Percentiles rank a stretch among this genome's conserved stretches.
Evolutionary conservation across 2,888 invertebrate species (phyloP).

Genomic region (Pyrrhosoma nymphula): DNA sequence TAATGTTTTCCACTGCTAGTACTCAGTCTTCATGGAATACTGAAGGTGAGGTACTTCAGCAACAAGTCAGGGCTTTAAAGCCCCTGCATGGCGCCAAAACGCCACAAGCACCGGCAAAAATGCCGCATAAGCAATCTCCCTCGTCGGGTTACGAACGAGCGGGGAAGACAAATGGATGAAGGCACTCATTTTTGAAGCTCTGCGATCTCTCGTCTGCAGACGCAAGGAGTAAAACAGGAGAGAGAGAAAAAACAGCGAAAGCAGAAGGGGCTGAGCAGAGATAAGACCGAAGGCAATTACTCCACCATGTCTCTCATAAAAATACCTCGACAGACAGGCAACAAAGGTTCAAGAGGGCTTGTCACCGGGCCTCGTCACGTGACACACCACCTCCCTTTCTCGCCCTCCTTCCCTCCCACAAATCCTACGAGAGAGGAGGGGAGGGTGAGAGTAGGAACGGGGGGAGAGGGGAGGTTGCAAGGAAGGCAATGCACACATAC

Average conservation of each 20-base stretch:
- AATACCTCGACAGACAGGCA: slow-evolving; percentile 31
- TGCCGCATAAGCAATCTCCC: background rate
- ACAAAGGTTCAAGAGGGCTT: slow-evolving; percentile 23
- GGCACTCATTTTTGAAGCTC: background rate
- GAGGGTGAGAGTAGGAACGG: background rate
- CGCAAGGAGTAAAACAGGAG: background rate
- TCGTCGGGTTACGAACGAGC: background rate
- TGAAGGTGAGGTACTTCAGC: background rate
- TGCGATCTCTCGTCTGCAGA: background rate
- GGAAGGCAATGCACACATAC: background rate
- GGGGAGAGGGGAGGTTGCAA: background rate
- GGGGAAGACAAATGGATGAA: background rate
- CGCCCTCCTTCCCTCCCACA: background rate
- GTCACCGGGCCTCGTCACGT: slow-evolving; percentile 20
- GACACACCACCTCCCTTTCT: background rate
- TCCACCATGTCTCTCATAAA: background rate
- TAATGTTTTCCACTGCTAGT: too few species aligned
- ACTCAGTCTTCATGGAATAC: too few species aligned
- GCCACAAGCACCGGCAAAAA: background rate
- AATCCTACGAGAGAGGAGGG: background rate
- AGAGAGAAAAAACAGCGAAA: background rate
- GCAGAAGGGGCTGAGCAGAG: background rate
- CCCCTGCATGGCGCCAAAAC: background rate
- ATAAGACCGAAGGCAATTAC: slow-evolving; percentile 24
- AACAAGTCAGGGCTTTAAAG: background rate